Evolutionary conservation across 1,140 invertebrate species (phyloP).

Genomic region (Cephus cinctus): DNA sequence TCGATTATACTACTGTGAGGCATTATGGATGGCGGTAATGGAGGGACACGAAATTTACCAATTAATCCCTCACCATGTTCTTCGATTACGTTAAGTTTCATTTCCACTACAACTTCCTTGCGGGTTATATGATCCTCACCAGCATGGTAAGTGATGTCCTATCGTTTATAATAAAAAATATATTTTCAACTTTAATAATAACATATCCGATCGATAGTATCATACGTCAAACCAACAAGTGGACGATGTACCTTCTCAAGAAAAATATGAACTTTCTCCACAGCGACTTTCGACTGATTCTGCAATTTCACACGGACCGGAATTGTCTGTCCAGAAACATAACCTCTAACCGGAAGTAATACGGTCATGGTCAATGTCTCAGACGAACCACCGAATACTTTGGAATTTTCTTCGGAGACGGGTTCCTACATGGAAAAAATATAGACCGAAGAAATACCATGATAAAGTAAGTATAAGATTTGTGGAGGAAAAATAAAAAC

Average conservation of each 20-base stretch:
- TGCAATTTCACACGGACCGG: slow-evolving; percentile 28
- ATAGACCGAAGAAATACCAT: not conserved
- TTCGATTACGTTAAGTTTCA: slow-evolving; percentile 1
- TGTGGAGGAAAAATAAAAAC: not conserved
- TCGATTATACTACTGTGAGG: slow-evolving; percentile 19
- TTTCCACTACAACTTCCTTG: slow-evolving; percentile 2
- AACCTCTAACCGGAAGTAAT: slow-evolving; percentile 30
- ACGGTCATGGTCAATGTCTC: slow-evolving; percentile 28
- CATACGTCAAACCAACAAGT: too few species aligned
- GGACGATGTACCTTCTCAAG: slow-evolving; percentile 13
- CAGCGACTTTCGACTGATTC: slow-evolving; percentile 20
- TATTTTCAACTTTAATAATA: too few species aligned
- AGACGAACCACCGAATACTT: slow-evolving; percentile 25
- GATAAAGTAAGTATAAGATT: not conserved
- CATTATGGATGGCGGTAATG: slow-evolving; percentile 18
- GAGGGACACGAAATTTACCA: slow-evolving; percentile 11
- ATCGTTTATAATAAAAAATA: too few species aligned
- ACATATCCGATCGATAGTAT: too few species aligned
- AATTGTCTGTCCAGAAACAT: slow-evolving; percentile 37
- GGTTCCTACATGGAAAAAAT: not conserved
- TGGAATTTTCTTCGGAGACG: not conserved
- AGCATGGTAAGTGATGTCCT: not conserved
- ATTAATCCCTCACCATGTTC: not conserved
- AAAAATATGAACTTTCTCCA: slow-evolving; percentile 5
- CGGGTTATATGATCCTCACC: not conserved